These are phyloP conservation scores for Zalophus californianus DNA, from an alignment of 2,797 vertebrate species.

Conservation along the genomic window DNA sequence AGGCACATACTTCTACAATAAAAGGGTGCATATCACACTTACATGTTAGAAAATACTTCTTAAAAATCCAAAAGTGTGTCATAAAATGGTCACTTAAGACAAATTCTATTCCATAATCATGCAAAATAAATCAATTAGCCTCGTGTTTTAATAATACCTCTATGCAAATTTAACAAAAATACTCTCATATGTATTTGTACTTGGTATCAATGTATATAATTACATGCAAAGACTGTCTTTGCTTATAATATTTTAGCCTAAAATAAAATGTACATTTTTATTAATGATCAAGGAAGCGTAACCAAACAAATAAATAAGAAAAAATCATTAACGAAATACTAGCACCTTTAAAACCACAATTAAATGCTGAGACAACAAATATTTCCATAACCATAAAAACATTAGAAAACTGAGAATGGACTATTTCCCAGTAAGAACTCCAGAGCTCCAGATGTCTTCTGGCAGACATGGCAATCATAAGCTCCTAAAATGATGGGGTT, in stretches of 20 bases:
- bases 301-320: conserved; percentile 62
- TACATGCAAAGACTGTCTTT: conserved; percentile 14
- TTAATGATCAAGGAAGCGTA: conserved; percentile 42
- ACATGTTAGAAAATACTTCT: not conserved
- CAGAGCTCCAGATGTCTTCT: not conserved
- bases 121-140: not conserved
- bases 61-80: not conserved
- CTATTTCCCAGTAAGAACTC: not conserved
- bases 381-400: conserved; percentile 37
- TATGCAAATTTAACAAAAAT: not conserved
- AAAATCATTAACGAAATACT: conserved; percentile 37
- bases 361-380: conserved; percentile 51
- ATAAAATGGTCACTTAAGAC: conserved; percentile 4
- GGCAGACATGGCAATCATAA: not conserved
- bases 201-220: not conserved
- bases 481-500: not conserved
- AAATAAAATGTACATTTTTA: conserved; percentile 24
- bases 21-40: not conserved
- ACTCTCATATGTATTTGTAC: not conserved
- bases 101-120: conserved; percentile 15
- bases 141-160: not conserved
- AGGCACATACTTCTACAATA: not conserved
- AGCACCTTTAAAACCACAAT: conserved; percentile 40
- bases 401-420: not conserved
- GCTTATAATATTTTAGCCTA: conserved; percentile 16